Percentiles rank a stretch among this genome's conserved stretches.
phyloP scores from a whole-genome alignment of 1,140 invertebrate genomes.

The Brevipalpus yothersi region DNA sequence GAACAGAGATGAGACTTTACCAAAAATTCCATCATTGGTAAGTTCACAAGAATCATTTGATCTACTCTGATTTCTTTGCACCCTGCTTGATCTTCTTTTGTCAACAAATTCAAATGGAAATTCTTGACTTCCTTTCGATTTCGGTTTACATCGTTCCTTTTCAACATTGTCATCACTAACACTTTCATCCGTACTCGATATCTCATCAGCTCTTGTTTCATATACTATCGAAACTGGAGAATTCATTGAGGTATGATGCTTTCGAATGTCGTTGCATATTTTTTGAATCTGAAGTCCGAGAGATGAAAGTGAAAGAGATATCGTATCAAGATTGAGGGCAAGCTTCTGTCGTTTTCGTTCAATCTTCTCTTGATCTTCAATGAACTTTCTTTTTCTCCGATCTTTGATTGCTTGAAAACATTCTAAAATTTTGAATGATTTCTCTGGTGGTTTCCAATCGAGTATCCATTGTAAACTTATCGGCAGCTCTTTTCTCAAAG shows the following conservation, averaged over 20 bases:
- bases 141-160: neutral
- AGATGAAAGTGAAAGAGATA: neutral
- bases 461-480: slow-evolving; percentile 3
- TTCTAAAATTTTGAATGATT: neutral
- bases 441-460: slow-evolving; percentile 1
- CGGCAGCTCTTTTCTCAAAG: slow-evolving; percentile 2
- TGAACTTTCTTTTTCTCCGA: neutral
- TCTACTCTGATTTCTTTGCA: slow-evolving; percentile 3
- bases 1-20: neutral
- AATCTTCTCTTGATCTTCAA: neutral
- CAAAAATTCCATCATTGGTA: neutral
- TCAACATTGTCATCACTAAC: neutral
- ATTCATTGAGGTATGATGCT: neutral
- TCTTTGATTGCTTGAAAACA: neutral
- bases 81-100: slow-evolving; percentile 8
- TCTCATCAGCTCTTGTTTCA: neutral
- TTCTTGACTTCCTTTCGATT: neutral
- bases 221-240: neutral
- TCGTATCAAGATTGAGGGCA: neutral
- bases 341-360: neutral
- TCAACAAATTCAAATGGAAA: slow-evolving; percentile 9
- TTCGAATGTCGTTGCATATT: neutral
- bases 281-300: neutral
- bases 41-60: slow-evolving; percentile 1
- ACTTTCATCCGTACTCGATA: neutral